These are phyloP conservation scores for Drosophila melanica DNA, from an alignment of 1,140 invertebrate genomes.

Conservation along the genomic window DNA sequence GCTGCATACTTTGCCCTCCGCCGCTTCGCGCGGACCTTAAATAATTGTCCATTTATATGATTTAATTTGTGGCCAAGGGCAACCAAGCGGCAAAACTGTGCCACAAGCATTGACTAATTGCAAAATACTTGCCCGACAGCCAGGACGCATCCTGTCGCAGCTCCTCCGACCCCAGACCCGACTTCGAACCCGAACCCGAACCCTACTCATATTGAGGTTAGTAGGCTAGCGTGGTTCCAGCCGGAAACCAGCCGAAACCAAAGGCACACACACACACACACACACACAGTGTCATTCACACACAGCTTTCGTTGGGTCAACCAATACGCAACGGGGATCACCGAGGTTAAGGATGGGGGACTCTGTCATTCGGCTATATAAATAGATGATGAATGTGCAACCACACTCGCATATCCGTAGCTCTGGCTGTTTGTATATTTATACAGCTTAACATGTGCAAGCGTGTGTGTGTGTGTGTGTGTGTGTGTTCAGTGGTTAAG, in stretches of 20 bases:
- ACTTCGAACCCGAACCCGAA: too few species aligned
- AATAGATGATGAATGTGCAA: slow-evolving; percentile 67
- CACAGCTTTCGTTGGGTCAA: slow-evolving; percentile 21
- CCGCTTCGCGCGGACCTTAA: slow-evolving; percentile 60
- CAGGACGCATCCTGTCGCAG: background rate
- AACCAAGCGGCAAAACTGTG: slow-evolving; percentile 48
- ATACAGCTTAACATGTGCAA: slow-evolving; percentile 9
- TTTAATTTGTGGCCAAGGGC: slow-evolving; percentile 78
- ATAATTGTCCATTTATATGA: slow-evolving; percentile 82
- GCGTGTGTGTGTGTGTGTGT: slow-evolving; percentile 6
- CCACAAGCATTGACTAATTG: slow-evolving; percentile 72
- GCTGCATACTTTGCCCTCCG: background rate
- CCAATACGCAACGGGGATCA: slow-evolving; percentile 2
- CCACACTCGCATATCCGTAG: slow-evolving; percentile 50
- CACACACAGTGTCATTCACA: background rate
- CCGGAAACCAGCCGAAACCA: slow-evolving; percentile 36
- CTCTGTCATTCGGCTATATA: slow-evolving; percentile 48
- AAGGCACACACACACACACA: slow-evolving; percentile 11
- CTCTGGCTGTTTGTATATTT: slow-evolving; percentile 32
- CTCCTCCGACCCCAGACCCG: too few species aligned
- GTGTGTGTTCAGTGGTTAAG: slow-evolving; percentile 20
- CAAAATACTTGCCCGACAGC: slow-evolving; percentile 34
- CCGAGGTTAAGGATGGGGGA: background rate
- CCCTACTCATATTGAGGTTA: slow-evolving; percentile 52
- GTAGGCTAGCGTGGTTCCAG: slow-evolving; percentile 56